Evolutionary conservation across 2,888 invertebrate species (phyloP), one percentile per base, ranked within the genome.

Genomic region (Standfussiana lucernea): DNA sequence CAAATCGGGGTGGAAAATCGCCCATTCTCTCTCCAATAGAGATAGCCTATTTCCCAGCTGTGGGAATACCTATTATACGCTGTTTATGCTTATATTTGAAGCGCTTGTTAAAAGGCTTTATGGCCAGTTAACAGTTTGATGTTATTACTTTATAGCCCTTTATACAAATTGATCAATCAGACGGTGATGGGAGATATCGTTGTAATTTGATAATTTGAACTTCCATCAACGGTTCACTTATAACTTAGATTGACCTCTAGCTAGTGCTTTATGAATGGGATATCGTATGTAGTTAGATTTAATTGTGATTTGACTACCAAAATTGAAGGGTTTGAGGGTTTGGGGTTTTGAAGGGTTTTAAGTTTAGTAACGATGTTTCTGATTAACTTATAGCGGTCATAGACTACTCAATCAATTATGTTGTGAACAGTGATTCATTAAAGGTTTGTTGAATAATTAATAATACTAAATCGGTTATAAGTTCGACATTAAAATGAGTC

Each of bases 121-220:
- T 8, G 5, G 4, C 21, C 45, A 13, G 15, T 61, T 42, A 65
- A 53, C 8, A 10, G 18, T 59, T 32, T 45, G 10, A 40, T 59
- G 15, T 6, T 28, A 47, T 50, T 47, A 32, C 13, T 76, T 21
- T n/a, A 42, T 8, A 61, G 32, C 21, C 50, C 32, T 50, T 61
- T 65, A 21, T 47, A 6, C 7, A 65, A 32, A 40, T 59, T 66
- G 11, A 35, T 40, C 24, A 50, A 77, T 61, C 40, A 56, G 28
- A 45, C 1, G n/a, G 67, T 67, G 15, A 40, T 61, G 45, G 15
- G 24, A 45, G 3, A n/a, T 77, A 45, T 67, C 24, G 40, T 28
- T 18, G 45, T 70, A 53, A 62, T 79, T 79, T 37, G 10, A 69
- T 62, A 21, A 53, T 70, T 79, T 45, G 10, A 79, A 61, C 24